Conservation (phyloP, 1,140 invertebrate species). For the Drosophila paulistorum region DNA sequence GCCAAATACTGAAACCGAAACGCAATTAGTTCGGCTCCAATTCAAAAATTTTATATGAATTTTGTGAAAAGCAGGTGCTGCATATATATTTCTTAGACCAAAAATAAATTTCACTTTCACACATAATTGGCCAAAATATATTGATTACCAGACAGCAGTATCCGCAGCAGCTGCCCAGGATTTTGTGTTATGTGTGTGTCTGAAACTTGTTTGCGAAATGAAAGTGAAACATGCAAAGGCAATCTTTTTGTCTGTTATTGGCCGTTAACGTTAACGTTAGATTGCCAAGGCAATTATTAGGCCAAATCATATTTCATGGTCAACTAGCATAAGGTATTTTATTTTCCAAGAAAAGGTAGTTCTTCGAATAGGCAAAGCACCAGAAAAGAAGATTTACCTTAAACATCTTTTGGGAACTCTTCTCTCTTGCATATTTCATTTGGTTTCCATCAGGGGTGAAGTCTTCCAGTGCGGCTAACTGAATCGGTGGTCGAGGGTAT, state of each 20-base stretch:
- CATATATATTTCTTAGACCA: slow-evolving; percentile 10
- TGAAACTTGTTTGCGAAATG: slow-evolving; percentile 3
- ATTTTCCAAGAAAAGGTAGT: background rate
- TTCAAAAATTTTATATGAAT: slow-evolving; percentile 57
- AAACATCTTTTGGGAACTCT: background rate
- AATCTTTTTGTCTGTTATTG: background rate
- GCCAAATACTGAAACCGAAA: slow-evolving; percentile 55
- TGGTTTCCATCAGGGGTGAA: background rate
- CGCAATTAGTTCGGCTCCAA: slow-evolving; percentile 78
- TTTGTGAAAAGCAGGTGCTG: slow-evolving; percentile 54
- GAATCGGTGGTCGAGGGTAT: no score
- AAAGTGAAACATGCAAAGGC: slow-evolving; percentile 9
- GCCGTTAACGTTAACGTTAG: background rate
- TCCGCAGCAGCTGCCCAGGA: slow-evolving; percentile 2
- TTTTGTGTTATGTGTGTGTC: slow-evolving; percentile 9
- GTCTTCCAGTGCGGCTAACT: background rate
- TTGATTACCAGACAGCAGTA: background rate
- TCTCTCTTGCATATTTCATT: background rate
- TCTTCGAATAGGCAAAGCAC: background rate
- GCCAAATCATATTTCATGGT: slow-evolving; percentile 12
- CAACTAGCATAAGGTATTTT: background rate
- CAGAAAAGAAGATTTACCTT: background rate
- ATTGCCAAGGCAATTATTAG: slow-evolving; percentile 10
- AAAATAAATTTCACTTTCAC: slow-evolving; percentile 12
- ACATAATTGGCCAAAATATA: slow-evolving; percentile 7